A percentile compares a stretch with the other conserved stretches of the same genome.
phyloP scores from a whole-genome alignment of 2,113 vertebrate species.

The Rynchops niger region DNA sequence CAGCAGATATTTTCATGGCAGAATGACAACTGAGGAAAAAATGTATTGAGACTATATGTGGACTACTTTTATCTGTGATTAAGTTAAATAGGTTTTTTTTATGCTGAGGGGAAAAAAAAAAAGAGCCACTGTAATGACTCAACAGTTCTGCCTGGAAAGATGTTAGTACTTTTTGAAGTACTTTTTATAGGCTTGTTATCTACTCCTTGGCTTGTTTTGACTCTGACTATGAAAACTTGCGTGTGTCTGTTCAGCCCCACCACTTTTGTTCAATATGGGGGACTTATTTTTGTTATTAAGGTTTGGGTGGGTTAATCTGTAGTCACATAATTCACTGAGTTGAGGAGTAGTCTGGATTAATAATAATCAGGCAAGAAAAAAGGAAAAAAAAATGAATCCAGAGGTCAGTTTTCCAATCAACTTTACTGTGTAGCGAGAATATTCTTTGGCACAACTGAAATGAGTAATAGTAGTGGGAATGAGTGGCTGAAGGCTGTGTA shows the following conservation, averaged over 20 bases:
- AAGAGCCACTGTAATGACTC: not conserved
- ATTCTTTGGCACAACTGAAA: not conserved
- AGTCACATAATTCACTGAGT: not conserved
- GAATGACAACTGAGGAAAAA: not conserved
- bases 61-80: not conserved
- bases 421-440: not conserved
- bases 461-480: not conserved
- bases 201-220: not conserved
- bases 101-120: not conserved
- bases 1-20: not conserved
- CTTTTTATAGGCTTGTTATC: not conserved
- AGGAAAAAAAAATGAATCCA: not conserved
- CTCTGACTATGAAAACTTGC: not conserved
- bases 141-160: not conserved
- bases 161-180: not conserved
- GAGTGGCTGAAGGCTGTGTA: not conserved
- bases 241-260: not conserved
- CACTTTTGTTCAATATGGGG: not conserved
- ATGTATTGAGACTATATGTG: not conserved
- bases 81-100: not conserved
- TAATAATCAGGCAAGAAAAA: not conserved
- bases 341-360: not conserved
- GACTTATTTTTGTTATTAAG: not conserved
- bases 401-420: not conserved
- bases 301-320: not conserved